These are phyloP conservation scores for Petrosia ficiformis DNA, from an alignment of 37 sponge, comb jelly and placozoan species.

Conservation along the genomic window DNA sequence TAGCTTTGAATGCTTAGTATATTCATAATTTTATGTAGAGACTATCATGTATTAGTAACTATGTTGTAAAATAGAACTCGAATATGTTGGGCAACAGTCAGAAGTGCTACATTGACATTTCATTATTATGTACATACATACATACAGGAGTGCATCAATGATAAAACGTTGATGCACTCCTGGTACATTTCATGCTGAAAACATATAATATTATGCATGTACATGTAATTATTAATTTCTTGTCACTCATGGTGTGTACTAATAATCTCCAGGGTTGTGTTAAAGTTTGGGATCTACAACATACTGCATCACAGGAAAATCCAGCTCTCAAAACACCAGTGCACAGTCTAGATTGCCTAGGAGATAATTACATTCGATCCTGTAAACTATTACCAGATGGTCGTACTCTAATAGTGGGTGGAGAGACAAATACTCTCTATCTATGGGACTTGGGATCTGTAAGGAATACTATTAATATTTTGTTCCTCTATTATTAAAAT, in stretches of 20 bases:
- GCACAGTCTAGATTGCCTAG: slow-evolving; percentile 81
- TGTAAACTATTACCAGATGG: slow-evolving; percentile 97
- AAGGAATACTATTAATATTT: slow-evolving; percentile 15
- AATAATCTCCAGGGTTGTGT: slow-evolving; percentile 72
- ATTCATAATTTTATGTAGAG: no score
- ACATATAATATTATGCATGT: background rate
- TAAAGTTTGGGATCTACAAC: slow-evolving; percentile 88
- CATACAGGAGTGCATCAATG: no score
- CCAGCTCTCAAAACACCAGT: slow-evolving; percentile 56
- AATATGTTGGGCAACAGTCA: no score
- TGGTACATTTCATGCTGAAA: no score
- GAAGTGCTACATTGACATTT: no score
- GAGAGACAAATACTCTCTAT: slow-evolving; percentile 90
- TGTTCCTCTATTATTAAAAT: no score
- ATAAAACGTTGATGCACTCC: no score
- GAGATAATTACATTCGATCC: slow-evolving; percentile 95
- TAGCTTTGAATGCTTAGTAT: no score
- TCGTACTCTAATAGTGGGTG: slow-evolving; percentile 88
- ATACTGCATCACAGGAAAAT: slow-evolving; percentile 9
- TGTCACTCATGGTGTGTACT: background rate
- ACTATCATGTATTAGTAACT: no score
- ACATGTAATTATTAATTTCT: background rate
- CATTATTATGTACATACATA: no score
- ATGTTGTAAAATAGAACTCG: no score
- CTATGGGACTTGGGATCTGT: slow-evolving; percentile 90